phyloP scores from a whole-genome alignment of 2,888 invertebrate genomes.

The Harmothoe impar region DNA sequence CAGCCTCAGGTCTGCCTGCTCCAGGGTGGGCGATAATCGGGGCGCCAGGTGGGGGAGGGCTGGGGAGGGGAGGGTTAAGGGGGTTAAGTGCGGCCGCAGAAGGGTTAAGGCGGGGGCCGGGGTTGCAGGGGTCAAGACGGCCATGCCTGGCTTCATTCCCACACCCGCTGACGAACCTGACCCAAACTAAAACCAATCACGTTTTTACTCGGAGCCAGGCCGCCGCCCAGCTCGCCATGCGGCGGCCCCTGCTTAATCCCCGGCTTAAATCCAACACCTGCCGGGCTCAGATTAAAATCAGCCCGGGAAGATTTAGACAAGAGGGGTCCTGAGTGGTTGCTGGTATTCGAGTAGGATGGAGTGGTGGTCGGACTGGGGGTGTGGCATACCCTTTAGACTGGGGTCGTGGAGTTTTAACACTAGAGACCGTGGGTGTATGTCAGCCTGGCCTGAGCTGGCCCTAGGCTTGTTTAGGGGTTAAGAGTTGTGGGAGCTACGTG shows the following conservation, averaged over 20 bases:
- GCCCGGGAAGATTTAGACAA: constrained; percentile 57
- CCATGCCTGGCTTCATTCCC: constrained; percentile 55
- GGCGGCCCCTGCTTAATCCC: constrained; percentile 24
- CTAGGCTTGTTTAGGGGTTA: neutral
- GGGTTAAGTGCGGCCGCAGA: constrained; percentile 32
- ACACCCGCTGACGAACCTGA: constrained; percentile 49
- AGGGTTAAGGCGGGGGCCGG: constrained; percentile 36
- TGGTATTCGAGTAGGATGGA: neutral
- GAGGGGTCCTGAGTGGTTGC: constrained; percentile 24
- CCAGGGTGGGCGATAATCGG: neutral
- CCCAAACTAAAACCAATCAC: constrained; percentile 58
- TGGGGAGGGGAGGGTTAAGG: neutral
- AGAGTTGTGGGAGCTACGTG: neutral
- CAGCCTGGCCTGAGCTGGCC: neutral
- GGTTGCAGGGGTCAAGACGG: constrained; percentile 47
- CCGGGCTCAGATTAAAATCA: constrained; percentile 57
- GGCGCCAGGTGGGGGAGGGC: neutral
- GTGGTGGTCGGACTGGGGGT: neutral
- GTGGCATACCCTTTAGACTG: too few species aligned
- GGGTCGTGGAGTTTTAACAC: constrained; percentile 5
- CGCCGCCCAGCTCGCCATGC: constrained; percentile 8
- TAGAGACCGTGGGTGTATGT: neutral
- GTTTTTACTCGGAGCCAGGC: constrained; percentile 40
- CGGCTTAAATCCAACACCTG: constrained; percentile 59
- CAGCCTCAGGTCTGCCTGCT: neutral